These are phyloP conservation scores for Drosophila dives DNA, from an alignment of 2,888 invertebrate genomes.

Conservation along the genomic window DNA sequence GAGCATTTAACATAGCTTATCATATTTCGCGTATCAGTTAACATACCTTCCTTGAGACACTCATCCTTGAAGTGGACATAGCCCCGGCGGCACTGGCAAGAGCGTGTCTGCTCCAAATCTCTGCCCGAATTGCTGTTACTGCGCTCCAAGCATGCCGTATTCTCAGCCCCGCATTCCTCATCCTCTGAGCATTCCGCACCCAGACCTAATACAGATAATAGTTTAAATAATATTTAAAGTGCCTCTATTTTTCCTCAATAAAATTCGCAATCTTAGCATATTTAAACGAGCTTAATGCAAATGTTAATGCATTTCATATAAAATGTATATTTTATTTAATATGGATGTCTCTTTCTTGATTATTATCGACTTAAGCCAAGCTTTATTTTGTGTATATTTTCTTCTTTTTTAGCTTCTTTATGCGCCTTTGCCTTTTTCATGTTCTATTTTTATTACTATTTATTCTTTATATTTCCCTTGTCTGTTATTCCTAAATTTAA, in stretches of 20 bases:
- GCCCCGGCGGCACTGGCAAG: constrained; percentile 83
- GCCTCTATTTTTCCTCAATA: neutral
- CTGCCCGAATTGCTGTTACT: constrained; percentile 55
- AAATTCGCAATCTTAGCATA: neutral
- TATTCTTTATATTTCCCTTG: neutral
- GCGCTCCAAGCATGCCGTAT: constrained; percentile 71
- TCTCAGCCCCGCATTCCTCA: constrained; percentile 75
- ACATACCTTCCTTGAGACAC: constrained; percentile 82
- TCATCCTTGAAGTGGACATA: constrained; percentile 83
- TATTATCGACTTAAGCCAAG: neutral
- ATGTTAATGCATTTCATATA: neutral
- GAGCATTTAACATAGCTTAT: neutral
- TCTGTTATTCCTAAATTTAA: neutral
- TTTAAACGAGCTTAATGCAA: neutral
- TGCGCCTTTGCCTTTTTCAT: neutral
- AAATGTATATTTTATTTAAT: neutral
- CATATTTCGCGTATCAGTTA: neutral
- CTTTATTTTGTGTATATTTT: neutral
- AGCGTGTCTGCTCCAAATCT: constrained; percentile 63
- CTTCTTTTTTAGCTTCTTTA: neutral
- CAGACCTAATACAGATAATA: constrained; percentile 60
- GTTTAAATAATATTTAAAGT: neutral
- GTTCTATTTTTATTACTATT: neutral
- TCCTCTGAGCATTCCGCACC: constrained; percentile 79
- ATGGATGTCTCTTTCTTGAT: neutral